Conservation (phyloP, 2,113 vertebrate genomes). For the Gallinago media region DNA sequence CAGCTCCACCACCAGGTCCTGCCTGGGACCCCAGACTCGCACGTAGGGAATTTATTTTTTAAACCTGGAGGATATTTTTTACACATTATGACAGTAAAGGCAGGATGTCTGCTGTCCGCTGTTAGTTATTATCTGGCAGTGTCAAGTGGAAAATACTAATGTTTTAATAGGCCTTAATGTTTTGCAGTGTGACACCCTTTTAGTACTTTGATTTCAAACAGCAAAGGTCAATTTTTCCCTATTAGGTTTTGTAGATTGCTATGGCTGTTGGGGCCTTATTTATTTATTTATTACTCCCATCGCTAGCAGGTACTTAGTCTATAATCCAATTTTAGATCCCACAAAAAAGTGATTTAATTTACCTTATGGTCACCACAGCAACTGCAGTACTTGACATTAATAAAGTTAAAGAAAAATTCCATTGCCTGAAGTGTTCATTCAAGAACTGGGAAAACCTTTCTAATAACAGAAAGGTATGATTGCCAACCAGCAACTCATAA, state of each 20-base stretch:
- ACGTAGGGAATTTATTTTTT: neutral
- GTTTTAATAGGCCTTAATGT: slow-evolving; percentile 77
- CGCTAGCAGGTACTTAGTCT: neutral
- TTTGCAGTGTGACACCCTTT: slow-evolving; percentile 69
- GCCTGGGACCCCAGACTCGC: neutral
- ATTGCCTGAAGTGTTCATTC: slow-evolving; percentile 24
- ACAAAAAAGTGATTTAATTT: neutral
- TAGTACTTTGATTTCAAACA: slow-evolving; percentile 41
- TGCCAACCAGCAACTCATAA: neutral
- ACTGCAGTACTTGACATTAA: slow-evolving; percentile 6
- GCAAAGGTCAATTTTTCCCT: slow-evolving; percentile 12
- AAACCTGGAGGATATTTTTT: slow-evolving; percentile 38
- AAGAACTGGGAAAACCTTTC: neutral
- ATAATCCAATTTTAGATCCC: neutral
- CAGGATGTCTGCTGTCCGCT: slow-evolving; percentile 38
- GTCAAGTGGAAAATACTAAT: slow-evolving; percentile 69
- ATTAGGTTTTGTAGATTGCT: slow-evolving; percentile 26
- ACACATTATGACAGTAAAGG: neutral
- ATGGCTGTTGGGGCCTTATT: neutral
- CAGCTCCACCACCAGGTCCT: neutral
- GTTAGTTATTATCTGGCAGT: slow-evolving; percentile 71
- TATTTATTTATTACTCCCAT: neutral
- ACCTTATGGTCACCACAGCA: neutral
- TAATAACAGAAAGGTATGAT: neutral
- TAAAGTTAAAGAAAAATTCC: slow-evolving; percentile 17